Base-by-base conservation (phyloP, 2,888 invertebrate species). In the Drosophila seclusa region DNA sequence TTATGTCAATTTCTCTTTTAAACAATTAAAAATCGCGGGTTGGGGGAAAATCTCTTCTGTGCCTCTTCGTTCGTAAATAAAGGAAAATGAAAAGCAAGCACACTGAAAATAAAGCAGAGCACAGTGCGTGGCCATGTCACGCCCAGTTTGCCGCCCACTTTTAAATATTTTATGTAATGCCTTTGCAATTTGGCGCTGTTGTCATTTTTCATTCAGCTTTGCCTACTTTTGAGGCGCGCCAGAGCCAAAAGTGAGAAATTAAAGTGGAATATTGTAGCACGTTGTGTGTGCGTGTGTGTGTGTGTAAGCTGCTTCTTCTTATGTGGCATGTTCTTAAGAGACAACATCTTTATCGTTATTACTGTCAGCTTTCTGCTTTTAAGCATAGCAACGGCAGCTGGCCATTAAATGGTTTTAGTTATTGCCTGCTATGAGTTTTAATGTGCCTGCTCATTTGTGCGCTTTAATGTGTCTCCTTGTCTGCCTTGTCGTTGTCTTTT, bases 1-100 rank as follows among this genome's bases (percentile, higher is more conserved):
- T 85, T 68, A 85, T 87, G 86, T 76, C 86, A 85, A 81, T 76
- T 87, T 84, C 83, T 69, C 68, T 75, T 74, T 82, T 73, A 79
- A 88, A 88, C 88, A 88, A 85, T 85, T 88, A 85, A 80, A 82
- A 74, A 65, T 68, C 34, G 45, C 50, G 54, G 16, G 58, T 38
- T 50, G 34, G 34, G 48, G 48, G 21, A 61, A 66, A 62, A 34
- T 64, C 49, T 64, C 42, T 21, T 11, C 21, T 1, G 21, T 11
- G 11, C 11, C 32, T 32, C 32, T 59, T 52, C 29, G 2, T 31
- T 34, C 38, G 11, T 49, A 45, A n/a, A 70, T 58, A 75, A 64
- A 48, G 27, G 63, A 32, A 69, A 73, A 73, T 73, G 65, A 63
- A 76, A 73, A 71, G 66, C 62, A 32, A 31, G 65, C 58, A 27